These are phyloP conservation scores for Megalurothrips usitatus DNA, from an alignment of 2,888 invertebrate species.

Conservation along the genomic window DNA sequence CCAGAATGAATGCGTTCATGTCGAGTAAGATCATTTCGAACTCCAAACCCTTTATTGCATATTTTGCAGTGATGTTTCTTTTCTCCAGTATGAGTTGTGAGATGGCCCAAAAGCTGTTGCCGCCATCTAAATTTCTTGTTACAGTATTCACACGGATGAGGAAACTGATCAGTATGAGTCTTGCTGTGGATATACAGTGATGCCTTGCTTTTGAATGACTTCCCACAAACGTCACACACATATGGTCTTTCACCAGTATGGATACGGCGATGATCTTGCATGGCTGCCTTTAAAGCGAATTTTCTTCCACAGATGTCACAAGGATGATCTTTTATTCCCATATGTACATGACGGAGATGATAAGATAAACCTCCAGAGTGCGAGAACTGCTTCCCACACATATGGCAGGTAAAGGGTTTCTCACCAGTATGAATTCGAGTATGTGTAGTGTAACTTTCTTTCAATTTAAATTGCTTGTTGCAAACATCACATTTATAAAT, in stretches of 20 bases:
- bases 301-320: constrained; percentile 51
- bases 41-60: constrained; percentile 29
- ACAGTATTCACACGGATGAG: constrained; percentile 52
- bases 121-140: constrained; percentile 49
- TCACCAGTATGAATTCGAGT: constrained; percentile 52
- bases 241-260: constrained; percentile 49
- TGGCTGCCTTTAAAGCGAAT: constrained; percentile 50
- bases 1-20: constrained; percentile 51
- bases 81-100: constrained; percentile 36
- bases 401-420: constrained; percentile 49
- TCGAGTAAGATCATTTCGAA: constrained; percentile 49
- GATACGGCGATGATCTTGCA: constrained; percentile 48
- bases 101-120: constrained; percentile 36
- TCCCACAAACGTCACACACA: constrained; percentile 49
- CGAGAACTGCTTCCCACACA: constrained; percentile 43
- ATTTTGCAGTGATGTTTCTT: constrained; percentile 32
- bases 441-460: constrained; percentile 33
- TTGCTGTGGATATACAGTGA: constrained; percentile 50
- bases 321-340: constrained; percentile 47
- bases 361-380: constrained; percentile 42
- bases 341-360: constrained; percentile 53
- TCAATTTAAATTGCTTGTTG: constrained; percentile 38
- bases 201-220: constrained; percentile 48
- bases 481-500: constrained; percentile 45
- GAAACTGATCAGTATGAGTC: constrained; percentile 47